Conservation (phyloP, 2,888 invertebrate species). For the Macrophya annulata region DNA sequence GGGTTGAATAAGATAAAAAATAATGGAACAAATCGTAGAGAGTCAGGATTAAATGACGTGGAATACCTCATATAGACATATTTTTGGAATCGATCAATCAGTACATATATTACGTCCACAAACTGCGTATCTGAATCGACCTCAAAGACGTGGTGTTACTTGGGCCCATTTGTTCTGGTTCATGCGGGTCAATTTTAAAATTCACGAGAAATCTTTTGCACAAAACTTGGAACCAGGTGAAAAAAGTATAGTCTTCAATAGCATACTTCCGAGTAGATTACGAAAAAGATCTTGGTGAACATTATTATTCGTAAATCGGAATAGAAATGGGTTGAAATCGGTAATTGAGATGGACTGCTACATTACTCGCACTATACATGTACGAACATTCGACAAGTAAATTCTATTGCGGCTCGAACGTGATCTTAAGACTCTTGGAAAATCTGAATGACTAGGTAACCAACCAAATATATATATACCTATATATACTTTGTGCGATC, state of each 20-base stretch:
- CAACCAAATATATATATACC: neutral
- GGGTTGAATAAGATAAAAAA: too few relatives aligned
- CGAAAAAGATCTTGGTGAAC: neutral
- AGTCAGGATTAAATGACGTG: too few relatives aligned
- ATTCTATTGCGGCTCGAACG: neutral
- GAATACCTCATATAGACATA: too few relatives aligned
- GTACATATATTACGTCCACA: too few relatives aligned
- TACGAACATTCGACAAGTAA: neutral
- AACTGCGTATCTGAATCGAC: too few relatives aligned
- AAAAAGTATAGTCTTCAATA: neutral
- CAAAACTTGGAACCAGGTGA: neutral
- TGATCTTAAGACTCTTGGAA: neutral
- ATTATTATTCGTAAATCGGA: neutral
- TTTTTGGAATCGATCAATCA: too few relatives aligned
- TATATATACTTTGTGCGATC: neutral
- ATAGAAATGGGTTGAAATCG: neutral
- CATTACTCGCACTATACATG: neutral
- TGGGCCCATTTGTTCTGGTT: neutral
- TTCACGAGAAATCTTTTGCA: neutral
- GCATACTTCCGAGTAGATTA: neutral
- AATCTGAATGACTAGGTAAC: neutral
- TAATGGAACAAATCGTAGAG: too few relatives aligned
- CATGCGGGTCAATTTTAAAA: neutral
- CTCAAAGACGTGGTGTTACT: neutral
- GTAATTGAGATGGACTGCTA: neutral